A percentile compares a stretch with the other conserved stretches of the same genome.
Conservation (phyloP, 2,888 invertebrate species). For the Trichopoda pennipes region DNA sequence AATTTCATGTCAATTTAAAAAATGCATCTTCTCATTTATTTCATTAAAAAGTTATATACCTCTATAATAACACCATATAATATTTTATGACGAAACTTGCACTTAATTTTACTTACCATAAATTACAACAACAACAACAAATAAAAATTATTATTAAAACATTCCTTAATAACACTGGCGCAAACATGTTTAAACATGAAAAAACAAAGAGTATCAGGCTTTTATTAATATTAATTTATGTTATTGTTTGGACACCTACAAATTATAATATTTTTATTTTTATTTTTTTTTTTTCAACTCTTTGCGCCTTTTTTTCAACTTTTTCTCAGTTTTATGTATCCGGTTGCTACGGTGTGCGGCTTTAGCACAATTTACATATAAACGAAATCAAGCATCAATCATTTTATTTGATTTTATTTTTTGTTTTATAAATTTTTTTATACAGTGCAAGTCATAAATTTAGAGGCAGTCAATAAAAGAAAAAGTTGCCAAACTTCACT, state of each 20-base stretch:
- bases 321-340: too few species aligned
- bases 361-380: slow-evolving; percentile 50
- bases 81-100: slow-evolving; percentile 1
- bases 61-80: too few species aligned
- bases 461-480: too few species aligned
- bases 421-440: too few species aligned
- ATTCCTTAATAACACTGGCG: slow-evolving; percentile 21
- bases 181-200: background rate
- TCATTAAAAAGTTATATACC: too few species aligned
- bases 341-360: background rate
- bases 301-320: background rate
- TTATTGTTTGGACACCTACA: slow-evolving; percentile 57
- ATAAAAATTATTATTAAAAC: background rate
- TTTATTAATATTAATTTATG: slow-evolving; percentile 52
- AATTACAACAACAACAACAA: background rate
- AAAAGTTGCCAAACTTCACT: too few species aligned
- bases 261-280: slow-evolving; percentile 50
- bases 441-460: too few species aligned
- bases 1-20: too few species aligned
- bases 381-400: slow-evolving; percentile 25
- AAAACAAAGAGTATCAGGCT: slow-evolving; percentile 14
- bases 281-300: slow-evolving; percentile 15
- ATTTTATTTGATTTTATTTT: slow-evolving; percentile 21
- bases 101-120: background rate
- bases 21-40: too few species aligned